Evolutionary conservation across 2,888 invertebrate species (phyloP).

Genomic region (Eupithecia vulgata): DNA sequence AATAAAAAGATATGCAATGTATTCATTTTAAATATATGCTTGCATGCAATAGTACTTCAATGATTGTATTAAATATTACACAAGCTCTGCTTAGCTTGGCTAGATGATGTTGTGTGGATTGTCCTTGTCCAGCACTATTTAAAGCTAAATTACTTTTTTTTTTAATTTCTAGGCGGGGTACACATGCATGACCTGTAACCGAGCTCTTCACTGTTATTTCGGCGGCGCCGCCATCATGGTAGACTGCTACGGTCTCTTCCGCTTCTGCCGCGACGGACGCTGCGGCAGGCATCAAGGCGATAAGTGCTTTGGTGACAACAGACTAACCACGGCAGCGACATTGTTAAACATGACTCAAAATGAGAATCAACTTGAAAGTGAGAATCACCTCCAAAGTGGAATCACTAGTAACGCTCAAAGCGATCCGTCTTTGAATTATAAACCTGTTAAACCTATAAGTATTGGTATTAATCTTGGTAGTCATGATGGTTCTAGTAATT

Average conservation of each 20-base stretch:
- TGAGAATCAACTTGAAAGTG: not conserved
- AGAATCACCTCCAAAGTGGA: not conserved
- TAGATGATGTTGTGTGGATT: too few relatives aligned
- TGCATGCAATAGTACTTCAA: too few relatives aligned
- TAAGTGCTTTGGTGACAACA: slow-evolving; percentile 47
- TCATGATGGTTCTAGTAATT: not conserved
- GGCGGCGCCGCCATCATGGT: slow-evolving; percentile 55
- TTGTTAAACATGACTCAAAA: slow-evolving; percentile 2
- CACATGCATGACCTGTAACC: slow-evolving; percentile 53
- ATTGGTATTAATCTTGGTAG: not conserved
- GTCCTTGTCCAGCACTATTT: too few relatives aligned
- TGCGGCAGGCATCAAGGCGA: slow-evolving; percentile 52
- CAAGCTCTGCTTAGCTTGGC: too few relatives aligned
- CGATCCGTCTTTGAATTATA: not conserved
- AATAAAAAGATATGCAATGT: too few relatives aligned
- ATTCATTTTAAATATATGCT: too few relatives aligned
- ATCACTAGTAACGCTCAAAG: not conserved
- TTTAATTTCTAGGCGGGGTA: slow-evolving; percentile 53
- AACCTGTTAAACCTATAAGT: not conserved
- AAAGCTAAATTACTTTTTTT: not conserved
- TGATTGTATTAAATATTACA: too few relatives aligned
- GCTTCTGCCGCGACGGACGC: slow-evolving; percentile 56
- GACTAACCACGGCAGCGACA: slow-evolving; percentile 26
- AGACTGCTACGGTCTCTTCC: slow-evolving; percentile 54
- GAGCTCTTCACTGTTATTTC: slow-evolving; percentile 56